phyloP scores from a whole-genome alignment of 2,113 vertebrate species.

The Cepphus grylle region DNA sequence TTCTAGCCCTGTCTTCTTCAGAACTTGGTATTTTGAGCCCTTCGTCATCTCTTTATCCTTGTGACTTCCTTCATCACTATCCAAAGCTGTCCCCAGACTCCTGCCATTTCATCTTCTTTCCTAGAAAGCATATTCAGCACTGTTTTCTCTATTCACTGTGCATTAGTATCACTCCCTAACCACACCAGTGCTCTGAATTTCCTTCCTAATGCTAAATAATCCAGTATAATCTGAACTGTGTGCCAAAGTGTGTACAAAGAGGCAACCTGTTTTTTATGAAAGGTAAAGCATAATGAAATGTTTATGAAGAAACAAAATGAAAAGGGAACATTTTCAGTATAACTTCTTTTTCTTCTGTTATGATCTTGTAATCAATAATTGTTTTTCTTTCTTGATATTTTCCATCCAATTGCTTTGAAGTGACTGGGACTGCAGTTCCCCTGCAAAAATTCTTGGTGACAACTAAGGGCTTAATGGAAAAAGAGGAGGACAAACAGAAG shows the following conservation, averaged over 20 bases:
- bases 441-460: background rate
- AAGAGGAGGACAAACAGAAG: background rate
- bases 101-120: background rate
- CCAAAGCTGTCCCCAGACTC: background rate
- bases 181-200: background rate
- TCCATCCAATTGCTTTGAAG: background rate
- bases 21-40: background rate
- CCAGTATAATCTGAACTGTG: background rate
- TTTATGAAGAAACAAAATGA: background rate
- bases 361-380: background rate
- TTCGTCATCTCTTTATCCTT: background rate
- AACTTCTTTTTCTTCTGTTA: background rate
- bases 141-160: fast-evolving
- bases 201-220: background rate
- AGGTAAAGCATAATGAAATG: background rate
- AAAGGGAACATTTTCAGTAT: background rate
- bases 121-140: background rate
- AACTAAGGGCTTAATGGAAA: background rate
- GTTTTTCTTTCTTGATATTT: background rate
- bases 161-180: background rate
- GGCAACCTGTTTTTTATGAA: background rate
- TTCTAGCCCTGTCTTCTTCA: background rate
- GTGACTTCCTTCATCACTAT: background rate
- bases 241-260: background rate
- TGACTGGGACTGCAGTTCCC: background rate